Percentiles rank a stretch among this genome's conserved stretches.
Conservation (phyloP, 2,113 vertebrate genomes). For the Oryzias celebensis region DNA sequence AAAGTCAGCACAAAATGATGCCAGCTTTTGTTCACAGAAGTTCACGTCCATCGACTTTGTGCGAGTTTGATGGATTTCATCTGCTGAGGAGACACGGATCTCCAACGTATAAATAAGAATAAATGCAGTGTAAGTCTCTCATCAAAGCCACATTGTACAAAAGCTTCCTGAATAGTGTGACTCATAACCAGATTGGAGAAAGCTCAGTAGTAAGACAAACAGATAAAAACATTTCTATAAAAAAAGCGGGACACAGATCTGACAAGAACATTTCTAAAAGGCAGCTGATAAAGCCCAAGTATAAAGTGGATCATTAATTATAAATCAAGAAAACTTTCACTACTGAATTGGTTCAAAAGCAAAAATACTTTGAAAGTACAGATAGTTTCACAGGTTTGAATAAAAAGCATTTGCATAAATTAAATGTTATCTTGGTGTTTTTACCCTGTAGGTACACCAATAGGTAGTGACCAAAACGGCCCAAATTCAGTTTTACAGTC, state of each 20-base stretch:
- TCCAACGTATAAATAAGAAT: neutral
- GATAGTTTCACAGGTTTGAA: conserved; percentile 24
- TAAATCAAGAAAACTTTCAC: conserved; percentile 44
- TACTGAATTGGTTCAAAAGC: conserved; percentile 35
- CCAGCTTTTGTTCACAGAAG: too few species aligned
- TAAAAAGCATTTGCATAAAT: neutral
- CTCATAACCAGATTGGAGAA: conserved; percentile 12
- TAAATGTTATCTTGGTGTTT: too few species aligned
- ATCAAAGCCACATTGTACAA: conserved; percentile 1
- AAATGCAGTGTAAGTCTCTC: neutral
- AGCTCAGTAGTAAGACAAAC: conserved; percentile 29
- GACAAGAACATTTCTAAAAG: neutral
- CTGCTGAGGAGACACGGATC: neutral
- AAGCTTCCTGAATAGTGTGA: conserved; percentile 15
- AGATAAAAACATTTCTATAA: conserved; percentile 4
- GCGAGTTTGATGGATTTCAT: neutral
- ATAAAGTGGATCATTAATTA: conserved; percentile 23
- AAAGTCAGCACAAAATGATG: neutral
- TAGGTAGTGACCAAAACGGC: too few species aligned
- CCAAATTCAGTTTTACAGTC: too few species aligned
- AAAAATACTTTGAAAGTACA: conserved; percentile 27
- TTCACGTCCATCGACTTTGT: neutral
- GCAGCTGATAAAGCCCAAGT: conserved; percentile 9
- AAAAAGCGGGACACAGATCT: conserved; percentile 3
- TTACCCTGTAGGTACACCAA: too few species aligned